phyloP scores from a whole-genome alignment of 2,797 vertebrate genomes.

The Knipowitschia caucasica region DNA sequence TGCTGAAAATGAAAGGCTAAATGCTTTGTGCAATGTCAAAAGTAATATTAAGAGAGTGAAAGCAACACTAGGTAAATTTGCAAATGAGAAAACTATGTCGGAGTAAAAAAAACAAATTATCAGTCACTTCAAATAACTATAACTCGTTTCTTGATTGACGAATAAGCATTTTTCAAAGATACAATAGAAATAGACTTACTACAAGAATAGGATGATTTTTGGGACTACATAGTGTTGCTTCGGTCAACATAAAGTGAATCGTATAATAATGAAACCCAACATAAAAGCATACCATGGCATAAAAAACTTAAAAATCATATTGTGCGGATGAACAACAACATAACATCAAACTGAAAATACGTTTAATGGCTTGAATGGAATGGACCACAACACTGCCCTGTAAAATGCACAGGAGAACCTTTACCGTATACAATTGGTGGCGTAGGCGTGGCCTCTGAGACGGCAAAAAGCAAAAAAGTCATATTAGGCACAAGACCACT shows the following conservation, averaged over 20 bases:
- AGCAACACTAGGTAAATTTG: slow-evolving; percentile 5
- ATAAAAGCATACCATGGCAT: neutral
- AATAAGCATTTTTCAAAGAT: too few relatives aligned
- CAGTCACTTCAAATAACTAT: too few relatives aligned
- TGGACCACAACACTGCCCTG: neutral
- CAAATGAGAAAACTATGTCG: neutral
- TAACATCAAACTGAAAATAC: neutral
- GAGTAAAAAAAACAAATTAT: neutral
- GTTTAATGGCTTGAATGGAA: slow-evolving; percentile 9
- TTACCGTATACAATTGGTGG: slow-evolving; percentile 96
- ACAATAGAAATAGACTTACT: too few relatives aligned
- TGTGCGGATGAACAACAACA: neutral
- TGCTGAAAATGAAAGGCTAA: neutral
- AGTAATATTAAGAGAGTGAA: neutral
- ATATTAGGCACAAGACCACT: slow-evolving; percentile 69
- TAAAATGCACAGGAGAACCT: slow-evolving; percentile 42
- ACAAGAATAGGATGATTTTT: too few relatives aligned
- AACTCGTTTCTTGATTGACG: too few relatives aligned
- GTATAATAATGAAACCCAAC: neutral
- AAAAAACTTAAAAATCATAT: neutral
- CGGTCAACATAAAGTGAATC: neutral
- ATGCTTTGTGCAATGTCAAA: neutral
- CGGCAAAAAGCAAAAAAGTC: slow-evolving; percentile 79
- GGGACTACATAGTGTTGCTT: slow-evolving; percentile 5
- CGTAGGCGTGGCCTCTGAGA: slow-evolving; percentile 93